These are phyloP conservation scores for Drosophila lowei DNA, from an alignment of 1,140 invertebrate genomes.

Conservation along the genomic window DNA sequence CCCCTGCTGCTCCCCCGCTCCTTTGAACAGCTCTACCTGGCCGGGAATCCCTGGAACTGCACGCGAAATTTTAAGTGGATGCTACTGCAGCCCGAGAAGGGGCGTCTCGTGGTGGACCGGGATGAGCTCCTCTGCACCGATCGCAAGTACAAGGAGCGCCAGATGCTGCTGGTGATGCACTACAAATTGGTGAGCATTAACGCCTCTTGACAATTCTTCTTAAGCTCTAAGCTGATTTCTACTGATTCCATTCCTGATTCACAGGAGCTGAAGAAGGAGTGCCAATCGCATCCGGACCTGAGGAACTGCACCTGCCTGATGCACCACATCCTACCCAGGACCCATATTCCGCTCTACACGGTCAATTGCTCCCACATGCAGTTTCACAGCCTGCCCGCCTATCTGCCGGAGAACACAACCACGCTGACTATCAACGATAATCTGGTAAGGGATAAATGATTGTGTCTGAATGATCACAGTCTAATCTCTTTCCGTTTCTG, in stretches of 20 bases:
- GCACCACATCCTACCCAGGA: slow-evolving; percentile 71
- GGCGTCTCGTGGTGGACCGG: slow-evolving; percentile 84
- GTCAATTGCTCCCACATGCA: slow-evolving; percentile 75
- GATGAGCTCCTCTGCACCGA: slow-evolving; percentile 84
- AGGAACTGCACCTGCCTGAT: slow-evolving; percentile 71
- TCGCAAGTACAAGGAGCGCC: slow-evolving; percentile 83
- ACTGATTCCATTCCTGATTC: neutral
- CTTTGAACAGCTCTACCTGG: slow-evolving; percentile 83
- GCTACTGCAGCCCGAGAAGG: slow-evolving; percentile 80
- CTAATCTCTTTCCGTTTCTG: no score
- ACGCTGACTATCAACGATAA: slow-evolving; percentile 72
- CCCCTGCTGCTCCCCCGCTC: slow-evolving; percentile 66
- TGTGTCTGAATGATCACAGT: neutral
- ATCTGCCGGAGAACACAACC: slow-evolving; percentile 76
- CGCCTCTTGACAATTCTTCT: no score
- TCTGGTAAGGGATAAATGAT: slow-evolving; percentile 38
- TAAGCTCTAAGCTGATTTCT: neutral
- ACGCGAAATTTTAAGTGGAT: slow-evolving; percentile 85
- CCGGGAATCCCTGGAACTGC: slow-evolving; percentile 86
- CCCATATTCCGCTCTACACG: slow-evolving; percentile 84
- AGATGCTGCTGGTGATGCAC: slow-evolving; percentile 84
- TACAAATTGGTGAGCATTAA: slow-evolving; percentile 84
- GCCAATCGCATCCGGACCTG: slow-evolving; percentile 64
- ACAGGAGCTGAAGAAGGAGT: slow-evolving; percentile 61
- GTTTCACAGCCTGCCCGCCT: slow-evolving; percentile 59